Conservation (phyloP, 2,888 invertebrate genomes). For the Limnephilus auricula region DNA sequence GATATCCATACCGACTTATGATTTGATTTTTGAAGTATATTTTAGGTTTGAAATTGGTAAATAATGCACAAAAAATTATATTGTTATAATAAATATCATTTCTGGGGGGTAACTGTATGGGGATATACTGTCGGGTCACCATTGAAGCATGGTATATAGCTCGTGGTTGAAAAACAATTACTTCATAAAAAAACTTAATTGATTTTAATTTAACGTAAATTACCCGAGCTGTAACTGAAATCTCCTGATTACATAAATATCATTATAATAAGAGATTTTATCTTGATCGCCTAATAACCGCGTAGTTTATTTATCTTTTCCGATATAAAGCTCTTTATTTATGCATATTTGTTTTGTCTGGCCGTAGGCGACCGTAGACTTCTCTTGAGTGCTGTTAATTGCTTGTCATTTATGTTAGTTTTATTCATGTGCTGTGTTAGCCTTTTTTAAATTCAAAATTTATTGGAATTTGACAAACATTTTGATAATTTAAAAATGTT, state of each 20-base stretch:
- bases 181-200: neutral
- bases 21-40: too few species aligned
- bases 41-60: too few species aligned
- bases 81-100: too few species aligned
- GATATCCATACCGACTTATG: too few species aligned
- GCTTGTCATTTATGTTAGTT: neutral
- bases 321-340: conserved; percentile 15
- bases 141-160: too few species aligned
- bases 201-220: neutral
- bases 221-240: neutral
- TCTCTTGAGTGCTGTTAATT: conserved; percentile 25
- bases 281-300: conserved; percentile 9
- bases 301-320: conserved; percentile 4
- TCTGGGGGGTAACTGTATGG: too few species aligned
- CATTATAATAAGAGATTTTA: neutral
- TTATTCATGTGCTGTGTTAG: conserved; percentile 21
- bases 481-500: neutral
- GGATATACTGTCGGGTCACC: too few species aligned
- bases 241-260: neutral
- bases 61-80: too few species aligned
- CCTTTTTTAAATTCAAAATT: neutral
- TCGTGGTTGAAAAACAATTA: neutral
- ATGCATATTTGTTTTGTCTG: conserved; percentile 31
- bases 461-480: conserved; percentile 18
- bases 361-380: conserved; percentile 1